Evolutionary conservation across 2,113 vertebrate genomes (phyloP).

Genomic region (Enhydra lutris): DNA sequence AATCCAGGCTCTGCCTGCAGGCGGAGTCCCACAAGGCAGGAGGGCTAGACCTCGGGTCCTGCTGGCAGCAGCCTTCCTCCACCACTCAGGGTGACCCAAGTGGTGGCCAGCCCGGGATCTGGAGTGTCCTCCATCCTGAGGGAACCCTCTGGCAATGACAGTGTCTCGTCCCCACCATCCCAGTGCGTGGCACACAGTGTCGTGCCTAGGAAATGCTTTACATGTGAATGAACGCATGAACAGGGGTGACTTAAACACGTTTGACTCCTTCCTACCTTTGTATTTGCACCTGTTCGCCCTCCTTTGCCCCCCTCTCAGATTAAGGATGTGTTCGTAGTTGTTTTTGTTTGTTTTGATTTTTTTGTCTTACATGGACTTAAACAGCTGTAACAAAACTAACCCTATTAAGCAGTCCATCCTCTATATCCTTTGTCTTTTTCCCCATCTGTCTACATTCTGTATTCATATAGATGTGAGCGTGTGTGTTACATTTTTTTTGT

Average conservation of each 20-base stretch:
- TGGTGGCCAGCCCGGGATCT: background rate
- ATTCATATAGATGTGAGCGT: background rate
- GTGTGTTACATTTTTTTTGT: background rate
- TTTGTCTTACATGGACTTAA: background rate
- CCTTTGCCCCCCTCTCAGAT: background rate
- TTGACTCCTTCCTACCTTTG: background rate
- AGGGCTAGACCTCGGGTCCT: background rate
- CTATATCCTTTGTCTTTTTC: background rate
- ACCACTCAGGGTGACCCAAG: too few species aligned
- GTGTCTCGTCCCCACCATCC: background rate
- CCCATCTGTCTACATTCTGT: background rate
- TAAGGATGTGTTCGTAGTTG: background rate
- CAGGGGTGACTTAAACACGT: background rate
- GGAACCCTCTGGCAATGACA: background rate
- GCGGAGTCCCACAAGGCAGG: background rate
- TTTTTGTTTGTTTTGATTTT: background rate
- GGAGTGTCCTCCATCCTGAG: background rate
- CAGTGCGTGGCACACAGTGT: background rate
- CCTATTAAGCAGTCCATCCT: background rate
- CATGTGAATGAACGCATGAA: background rate
- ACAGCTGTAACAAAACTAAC: background rate
- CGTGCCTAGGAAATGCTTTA: background rate
- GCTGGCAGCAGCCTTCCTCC: background rate
- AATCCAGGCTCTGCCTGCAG: conserved; percentile 27
- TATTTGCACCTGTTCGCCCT: background rate